Conservation (phyloP, 2,797 vertebrate species). For the Cynodonichthys magdalenae region DNA sequence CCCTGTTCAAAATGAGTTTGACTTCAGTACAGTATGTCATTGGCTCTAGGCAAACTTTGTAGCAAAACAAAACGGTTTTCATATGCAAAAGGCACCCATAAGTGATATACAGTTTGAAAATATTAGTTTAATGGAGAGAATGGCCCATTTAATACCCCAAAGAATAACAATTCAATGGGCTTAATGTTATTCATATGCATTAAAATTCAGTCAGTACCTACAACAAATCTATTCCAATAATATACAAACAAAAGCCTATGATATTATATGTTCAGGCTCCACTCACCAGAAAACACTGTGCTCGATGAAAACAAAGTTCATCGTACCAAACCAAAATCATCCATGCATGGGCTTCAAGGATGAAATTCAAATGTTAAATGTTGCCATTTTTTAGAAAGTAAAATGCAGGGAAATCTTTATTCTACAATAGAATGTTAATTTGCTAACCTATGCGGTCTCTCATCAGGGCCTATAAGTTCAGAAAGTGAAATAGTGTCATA, state of each 20-base stretch:
- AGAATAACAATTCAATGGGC: slow-evolving; percentile 14
- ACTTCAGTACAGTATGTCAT: slow-evolving; percentile 36
- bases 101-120: slow-evolving; percentile 76
- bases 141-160: slow-evolving; percentile 17
- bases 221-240: slow-evolving; percentile 36
- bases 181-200: slow-evolving; percentile 22
- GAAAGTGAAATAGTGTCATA: slow-evolving; percentile 56
- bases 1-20: slow-evolving; percentile 39
- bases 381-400: slow-evolving; percentile 57
- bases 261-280: slow-evolving; percentile 76
- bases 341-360: slow-evolving; percentile 31
- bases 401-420: slow-evolving; percentile 28
- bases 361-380: slow-evolving; percentile 37
- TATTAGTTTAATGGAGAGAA: slow-evolving; percentile 25
- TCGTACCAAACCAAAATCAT: slow-evolving; percentile 28
- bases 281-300: slow-evolving; percentile 53
- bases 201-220: slow-evolving; percentile 32
- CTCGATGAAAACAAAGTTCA: slow-evolving; percentile 39
- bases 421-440: slow-evolving; percentile 72
- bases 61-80: slow-evolving; percentile 32
- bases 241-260: slow-evolving; percentile 41
- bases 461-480: slow-evolving; percentile 63
- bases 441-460: slow-evolving; percentile 65
- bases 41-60: slow-evolving; percentile 34
- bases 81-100: slow-evolving; percentile 87